phyloP scores from a whole-genome alignment of 2,888 invertebrate species.

The Heliconius hortense region DNA sequence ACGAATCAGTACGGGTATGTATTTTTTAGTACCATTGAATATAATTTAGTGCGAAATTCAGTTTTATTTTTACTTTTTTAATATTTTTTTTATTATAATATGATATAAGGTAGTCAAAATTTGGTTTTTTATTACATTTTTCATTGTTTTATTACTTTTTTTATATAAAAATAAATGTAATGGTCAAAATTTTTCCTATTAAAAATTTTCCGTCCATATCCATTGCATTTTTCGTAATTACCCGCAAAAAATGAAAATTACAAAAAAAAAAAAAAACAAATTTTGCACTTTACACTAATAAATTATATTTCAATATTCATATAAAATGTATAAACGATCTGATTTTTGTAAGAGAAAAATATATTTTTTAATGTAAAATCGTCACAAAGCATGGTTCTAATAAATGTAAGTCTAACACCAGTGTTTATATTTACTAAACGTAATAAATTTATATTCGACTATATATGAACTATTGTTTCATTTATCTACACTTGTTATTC shows the following conservation, averaged over 20 bases:
- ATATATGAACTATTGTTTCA: constrained; percentile 32
- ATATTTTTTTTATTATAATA: background rate
- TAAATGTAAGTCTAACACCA: constrained; percentile 61
- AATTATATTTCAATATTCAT: constrained; percentile 46
- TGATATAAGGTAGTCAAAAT: background rate
- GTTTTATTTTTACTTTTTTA: background rate
- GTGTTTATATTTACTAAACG: constrained; percentile 73
- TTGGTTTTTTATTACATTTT: background rate
- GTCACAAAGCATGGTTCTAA: constrained; percentile 60
- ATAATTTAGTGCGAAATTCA: constrained; percentile 29
- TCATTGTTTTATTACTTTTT: background rate
- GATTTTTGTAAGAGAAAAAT: constrained; percentile 57
- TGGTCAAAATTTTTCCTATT: constrained; percentile 4
- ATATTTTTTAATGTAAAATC: constrained; percentile 39
- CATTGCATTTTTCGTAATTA: constrained; percentile 31
- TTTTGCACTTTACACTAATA: constrained; percentile 32
- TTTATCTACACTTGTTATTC: background rate
- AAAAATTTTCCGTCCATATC: constrained; percentile 42
- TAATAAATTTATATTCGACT: constrained; percentile 66
- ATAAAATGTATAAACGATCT: constrained; percentile 56
- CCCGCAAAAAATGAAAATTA: constrained; percentile 6
- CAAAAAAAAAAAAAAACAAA: constrained; percentile 18
- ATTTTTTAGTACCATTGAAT: constrained; percentile 43
- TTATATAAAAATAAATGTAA: constrained; percentile 11
- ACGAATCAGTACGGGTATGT: constrained; percentile 74